Base-by-base conservation (phyloP, 2,797 vertebrate species). In the Gobionotothen gibberifrons region DNA sequence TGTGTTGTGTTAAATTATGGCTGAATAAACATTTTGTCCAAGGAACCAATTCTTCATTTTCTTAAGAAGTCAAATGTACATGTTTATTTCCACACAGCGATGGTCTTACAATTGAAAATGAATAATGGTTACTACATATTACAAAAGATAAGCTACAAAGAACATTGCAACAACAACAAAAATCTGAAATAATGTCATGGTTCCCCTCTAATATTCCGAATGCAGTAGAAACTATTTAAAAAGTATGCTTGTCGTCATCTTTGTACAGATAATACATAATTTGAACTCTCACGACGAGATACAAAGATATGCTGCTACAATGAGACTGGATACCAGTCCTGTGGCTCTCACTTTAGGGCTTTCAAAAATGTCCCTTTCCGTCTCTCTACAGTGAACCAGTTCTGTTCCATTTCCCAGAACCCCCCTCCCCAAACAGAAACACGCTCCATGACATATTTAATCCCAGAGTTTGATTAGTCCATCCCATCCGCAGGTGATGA, bases 401-500 rank as follows among this genome's bases (percentile, higher is more conserved):
- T 64, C 19, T 54, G 43, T 72, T 57, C 29, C 9, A 32, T 55
- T 48, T 73, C 36, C 19, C n/a, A 51, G 44, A 57, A 64, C 5
- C 13, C 56, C 56, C 15, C 1, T 4, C 11, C 17, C 8, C 9
- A 22, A 12, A 29, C 16, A 16, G 3, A 59, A 26, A n/a, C 44
- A 17, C 9, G 6, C 10, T 19, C 42, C 3, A 21, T 26, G 12
- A 36, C 7, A 11, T 3, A 32, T 85, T 93, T 89, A 99, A 89
- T 99, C 98, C 98, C 98, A 99, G 0, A 99, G 92, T 87, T 99
- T 99, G 90, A 99, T 99, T 71, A 97, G 97, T 74, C 97, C 98
- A 48, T 99, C 98, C 98, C 98, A 99, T 21, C 98, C 98, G 0
- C 98, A 99, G 0, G 98, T 99, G 85, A 99, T 97, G 78, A 99